Base-by-base conservation (phyloP, 1,140 invertebrate genomes). In the Drosophila sproati region DNA sequence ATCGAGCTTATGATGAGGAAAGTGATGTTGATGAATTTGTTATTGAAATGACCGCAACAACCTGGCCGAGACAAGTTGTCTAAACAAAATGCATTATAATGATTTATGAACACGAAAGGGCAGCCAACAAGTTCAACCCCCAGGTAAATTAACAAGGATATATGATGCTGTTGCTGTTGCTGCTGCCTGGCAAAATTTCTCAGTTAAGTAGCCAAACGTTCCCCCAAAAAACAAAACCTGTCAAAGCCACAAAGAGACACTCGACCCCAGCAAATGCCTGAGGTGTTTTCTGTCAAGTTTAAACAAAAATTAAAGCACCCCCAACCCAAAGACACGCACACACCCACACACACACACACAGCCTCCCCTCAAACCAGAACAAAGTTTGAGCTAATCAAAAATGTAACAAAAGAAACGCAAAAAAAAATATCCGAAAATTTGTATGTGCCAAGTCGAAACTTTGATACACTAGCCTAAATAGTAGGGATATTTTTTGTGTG, bases 211-310 rank as follows among this genome's bases (percentile, higher is more conserved):
- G 82, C 80, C 57, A 70, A 74, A 74, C 43, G 73, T 68, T 43
- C 43, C 43, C 59, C 45, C 41, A 34, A 76, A 67, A 87, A 87
- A 78, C 82, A 81, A 82, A 87, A 64, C 69, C 79, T 82, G 83
- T 88, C 82, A 87, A 88, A 87, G 69, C 83, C 82, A 87, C 82
- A 87, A 88, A 82, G 83, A 87, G 82, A 87, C 82, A 87, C 82
- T 87, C 81, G 82, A 85, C 77, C 82, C 71, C 43, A 64, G 56
- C 68, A 55, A 68, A 87, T 70, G 82, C 78, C 82, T 69, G 55
- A 86, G 82, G 82, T 87, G 83, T 87, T 87, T 78, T 73, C 48
- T 80, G 66, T 75, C 77, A 80, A 79, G 81, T 79, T 82, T 82
- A 82, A 87, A 87, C 83, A 77, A 79, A 87, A 82, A 83, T 85